These are phyloP conservation scores for Temnopleurus reevesii DNA, from an alignment of 53 echinoderm and acorn worm genomes.

Conservation along the genomic window DNA sequence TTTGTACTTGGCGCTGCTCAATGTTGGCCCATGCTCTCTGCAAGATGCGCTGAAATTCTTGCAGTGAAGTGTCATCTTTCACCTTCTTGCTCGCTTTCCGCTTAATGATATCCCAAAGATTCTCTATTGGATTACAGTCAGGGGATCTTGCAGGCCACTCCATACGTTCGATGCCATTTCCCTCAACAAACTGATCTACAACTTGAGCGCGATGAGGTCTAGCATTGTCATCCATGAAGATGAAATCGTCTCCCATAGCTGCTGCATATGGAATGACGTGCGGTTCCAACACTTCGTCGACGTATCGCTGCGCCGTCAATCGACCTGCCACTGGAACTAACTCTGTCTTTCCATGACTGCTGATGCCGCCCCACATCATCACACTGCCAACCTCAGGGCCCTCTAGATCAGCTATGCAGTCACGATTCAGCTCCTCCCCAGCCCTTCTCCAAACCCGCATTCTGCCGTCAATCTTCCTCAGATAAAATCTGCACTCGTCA, in stretches of 20 bases:
- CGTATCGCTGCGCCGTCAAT: no score
- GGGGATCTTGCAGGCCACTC: neutral
- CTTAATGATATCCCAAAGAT: neutral
- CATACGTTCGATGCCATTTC: constrained; percentile 29
- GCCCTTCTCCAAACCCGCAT: constrained; percentile 55
- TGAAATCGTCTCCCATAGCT: constrained; percentile 44
- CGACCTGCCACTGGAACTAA: constrained; percentile 6
- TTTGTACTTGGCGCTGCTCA: neutral
- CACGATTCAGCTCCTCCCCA: constrained; percentile 6
- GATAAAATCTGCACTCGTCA: no score
- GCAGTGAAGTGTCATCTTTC: neutral
- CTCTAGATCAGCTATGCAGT: no score
- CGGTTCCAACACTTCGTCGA: constrained; percentile 47
- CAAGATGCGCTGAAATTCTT: no score
- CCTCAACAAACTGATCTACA: neutral
- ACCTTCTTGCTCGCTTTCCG: constrained; percentile 5
- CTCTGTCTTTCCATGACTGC: constrained; percentile 36
- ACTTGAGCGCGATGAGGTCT: constrained; percentile 19
- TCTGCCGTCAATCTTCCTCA: no score
- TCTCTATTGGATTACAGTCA: neutral
- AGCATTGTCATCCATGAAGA: constrained; percentile 60
- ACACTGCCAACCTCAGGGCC: no score
- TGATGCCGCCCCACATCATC: constrained; percentile 62
- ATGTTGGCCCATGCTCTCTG: neutral
- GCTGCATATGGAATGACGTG: constrained; percentile 60